phyloP scores from a whole-genome alignment of 1,140 invertebrate species.

The Drosophila kohkoa region DNA sequence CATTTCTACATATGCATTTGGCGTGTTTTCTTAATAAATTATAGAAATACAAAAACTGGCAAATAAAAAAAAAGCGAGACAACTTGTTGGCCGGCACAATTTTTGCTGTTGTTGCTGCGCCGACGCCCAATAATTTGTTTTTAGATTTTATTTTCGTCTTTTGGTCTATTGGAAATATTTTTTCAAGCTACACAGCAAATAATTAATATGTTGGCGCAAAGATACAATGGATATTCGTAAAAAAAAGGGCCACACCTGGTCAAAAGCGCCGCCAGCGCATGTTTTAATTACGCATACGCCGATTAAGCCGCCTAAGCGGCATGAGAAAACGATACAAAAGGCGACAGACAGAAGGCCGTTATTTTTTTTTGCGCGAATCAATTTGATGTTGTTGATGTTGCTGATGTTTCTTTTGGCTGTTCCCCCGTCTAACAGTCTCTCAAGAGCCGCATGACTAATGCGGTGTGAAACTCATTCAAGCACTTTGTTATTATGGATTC shows the following conservation, averaged over 20 bases:
- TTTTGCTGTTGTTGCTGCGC: slow-evolving; percentile 22
- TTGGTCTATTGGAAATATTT: slow-evolving; percentile 17
- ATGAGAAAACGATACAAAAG: slow-evolving; percentile 31
- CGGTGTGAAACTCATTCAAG: slow-evolving; percentile 30
- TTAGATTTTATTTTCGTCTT: slow-evolving; percentile 36
- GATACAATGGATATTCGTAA: neutral
- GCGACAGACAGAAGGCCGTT: slow-evolving; percentile 42
- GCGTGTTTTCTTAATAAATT: slow-evolving; percentile 72
- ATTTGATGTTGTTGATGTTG: slow-evolving; percentile 30
- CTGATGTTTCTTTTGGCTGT: neutral
- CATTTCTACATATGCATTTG: slow-evolving; percentile 62
- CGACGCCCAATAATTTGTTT: slow-evolving; percentile 38
- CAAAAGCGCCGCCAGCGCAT: slow-evolving; percentile 63
- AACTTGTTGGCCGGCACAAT: slow-evolving; percentile 55
- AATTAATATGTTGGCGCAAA: slow-evolving; percentile 74
- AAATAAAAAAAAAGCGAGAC: slow-evolving; percentile 18
- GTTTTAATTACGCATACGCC: slow-evolving; percentile 65
- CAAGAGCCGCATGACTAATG: slow-evolving; percentile 24
- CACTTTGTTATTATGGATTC: neutral
- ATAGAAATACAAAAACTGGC: slow-evolving; percentile 38
- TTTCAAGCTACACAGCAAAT: slow-evolving; percentile 36
- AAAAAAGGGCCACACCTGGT: slow-evolving; percentile 76
- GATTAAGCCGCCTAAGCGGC: slow-evolving; percentile 50
- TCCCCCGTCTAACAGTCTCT: slow-evolving; percentile 8
- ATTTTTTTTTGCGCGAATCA: slow-evolving; percentile 46